A percentile compares a stretch with the other conserved stretches of the same genome.
phyloP scores from a whole-genome alignment of 2,797 vertebrate species.

The Falco cherrug region DNA sequence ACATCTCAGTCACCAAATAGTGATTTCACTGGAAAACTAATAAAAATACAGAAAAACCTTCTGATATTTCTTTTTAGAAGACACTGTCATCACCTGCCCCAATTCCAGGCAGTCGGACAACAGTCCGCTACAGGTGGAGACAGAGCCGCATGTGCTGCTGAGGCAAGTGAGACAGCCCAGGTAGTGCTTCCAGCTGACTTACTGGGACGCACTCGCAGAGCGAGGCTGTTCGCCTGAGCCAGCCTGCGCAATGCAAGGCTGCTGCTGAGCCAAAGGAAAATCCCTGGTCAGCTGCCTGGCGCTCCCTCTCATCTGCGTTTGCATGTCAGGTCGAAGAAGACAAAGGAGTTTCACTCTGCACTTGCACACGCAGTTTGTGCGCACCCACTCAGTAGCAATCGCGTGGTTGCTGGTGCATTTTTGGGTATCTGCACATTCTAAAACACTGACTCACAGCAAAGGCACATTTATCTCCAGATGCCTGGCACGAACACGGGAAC shows the following conservation, averaged over 20 bases:
- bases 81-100: not conserved
- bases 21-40: not conserved
- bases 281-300: not conserved
- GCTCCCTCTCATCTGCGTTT: not conserved
- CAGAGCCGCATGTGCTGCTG: not conserved
- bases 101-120: not conserved
- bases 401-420: not conserved
- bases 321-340: not conserved
- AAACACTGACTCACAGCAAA: constrained; percentile 30
- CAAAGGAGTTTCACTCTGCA: not conserved
- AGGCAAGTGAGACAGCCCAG: not conserved
- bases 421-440: constrained; percentile 9
- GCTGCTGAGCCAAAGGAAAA: constrained; percentile 3
- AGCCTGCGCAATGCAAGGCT: not conserved
- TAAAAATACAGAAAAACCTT: not conserved
- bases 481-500: not conserved
- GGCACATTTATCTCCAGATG: constrained; percentile 26
- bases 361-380: not conserved
- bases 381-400: not conserved
- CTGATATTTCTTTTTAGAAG: not conserved
- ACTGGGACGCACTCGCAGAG: not conserved
- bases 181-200: not conserved
- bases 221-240: not conserved
- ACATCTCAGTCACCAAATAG: not conserved
- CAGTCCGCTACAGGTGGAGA: not conserved